Percentiles rank a stretch among this genome's conserved stretches.
phyloP scores from a whole-genome alignment of 2,797 vertebrate species.

The Onychomys arenicola region DNA sequence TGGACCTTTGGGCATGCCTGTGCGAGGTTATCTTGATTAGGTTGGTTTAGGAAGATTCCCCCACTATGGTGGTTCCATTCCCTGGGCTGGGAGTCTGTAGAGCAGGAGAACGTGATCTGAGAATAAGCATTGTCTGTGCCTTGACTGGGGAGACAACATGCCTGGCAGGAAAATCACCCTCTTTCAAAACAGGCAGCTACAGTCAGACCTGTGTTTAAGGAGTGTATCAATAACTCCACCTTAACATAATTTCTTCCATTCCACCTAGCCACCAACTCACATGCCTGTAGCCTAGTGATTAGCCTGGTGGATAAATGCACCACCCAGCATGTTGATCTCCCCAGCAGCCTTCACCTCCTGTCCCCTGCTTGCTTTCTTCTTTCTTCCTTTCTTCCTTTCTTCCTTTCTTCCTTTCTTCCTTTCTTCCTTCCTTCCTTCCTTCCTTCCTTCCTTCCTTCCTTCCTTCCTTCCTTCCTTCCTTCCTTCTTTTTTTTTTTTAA shows the following conservation, averaged over 20 bases:
- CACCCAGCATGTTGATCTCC: neutral
- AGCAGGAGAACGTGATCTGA: neutral
- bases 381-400: rapidly evolving
- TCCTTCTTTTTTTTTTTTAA: too few species aligned
- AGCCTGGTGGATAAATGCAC: neutral
- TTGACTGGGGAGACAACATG: neutral
- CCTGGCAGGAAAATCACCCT: neutral
- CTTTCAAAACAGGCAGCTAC: neutral
- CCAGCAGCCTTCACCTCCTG: neutral
- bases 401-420: too few species aligned
- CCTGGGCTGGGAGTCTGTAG: neutral
- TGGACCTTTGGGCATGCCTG: neutral
- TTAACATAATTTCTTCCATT: neutral
- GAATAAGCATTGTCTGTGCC: neutral
- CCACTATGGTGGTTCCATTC: neutral
- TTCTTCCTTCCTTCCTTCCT: too few species aligned
- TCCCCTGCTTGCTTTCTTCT: neutral
- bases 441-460: too few species aligned
- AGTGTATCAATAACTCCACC: neutral
- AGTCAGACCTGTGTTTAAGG: neutral
- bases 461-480: too few species aligned
- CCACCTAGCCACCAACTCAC: neutral
- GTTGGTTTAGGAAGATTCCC: neutral
- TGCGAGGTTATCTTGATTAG: neutral
- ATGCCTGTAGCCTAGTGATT: neutral